Conservation (phyloP, 2,888 invertebrate species). For the Drosophila demipolita region DNA sequence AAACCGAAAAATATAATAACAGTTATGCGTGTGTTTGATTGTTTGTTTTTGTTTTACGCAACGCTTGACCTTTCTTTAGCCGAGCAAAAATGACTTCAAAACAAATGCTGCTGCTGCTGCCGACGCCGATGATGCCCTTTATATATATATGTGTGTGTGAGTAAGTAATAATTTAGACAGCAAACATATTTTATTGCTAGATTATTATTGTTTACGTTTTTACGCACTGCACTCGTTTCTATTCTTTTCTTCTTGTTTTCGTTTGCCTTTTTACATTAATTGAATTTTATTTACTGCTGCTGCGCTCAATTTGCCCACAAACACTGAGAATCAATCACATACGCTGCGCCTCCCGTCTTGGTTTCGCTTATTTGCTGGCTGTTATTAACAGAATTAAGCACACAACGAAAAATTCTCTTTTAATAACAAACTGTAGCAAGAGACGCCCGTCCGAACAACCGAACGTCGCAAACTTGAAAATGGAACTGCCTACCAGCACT, state of each 20-base stretch:
- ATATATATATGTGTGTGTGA: conserved; percentile 21
- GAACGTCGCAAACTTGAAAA: conserved; percentile 43
- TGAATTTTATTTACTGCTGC: conserved; percentile 69
- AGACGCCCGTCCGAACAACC: conserved; percentile 47
- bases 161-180: conserved; percentile 50
- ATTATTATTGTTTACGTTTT: conserved; percentile 57
- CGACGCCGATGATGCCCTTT: conserved; percentile 24
- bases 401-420: conserved; percentile 62
- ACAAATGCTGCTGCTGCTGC: conserved; percentile 43
- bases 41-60: conserved; percentile 62
- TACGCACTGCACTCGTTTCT: conserved; percentile 58
- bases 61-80: conserved; percentile 73
- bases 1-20: conserved; percentile 20
- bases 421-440: conserved; percentile 53
- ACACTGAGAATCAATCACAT: conserved; percentile 40
- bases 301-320: conserved; percentile 42
- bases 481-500: conserved; percentile 27
- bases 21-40: conserved; percentile 15
- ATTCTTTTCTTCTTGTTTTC: conserved; percentile 40
- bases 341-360: conserved; percentile 43
- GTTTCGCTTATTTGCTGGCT: conserved; percentile 32
- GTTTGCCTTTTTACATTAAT: conserved; percentile 58
- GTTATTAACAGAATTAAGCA: conserved; percentile 70
- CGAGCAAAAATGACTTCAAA: conserved; percentile 30
- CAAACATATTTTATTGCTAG: conserved; percentile 49